These are phyloP conservation scores for Emys orbicularis DNA, from an alignment of 2,797 vertebrate species.

Conservation along the genomic window DNA sequence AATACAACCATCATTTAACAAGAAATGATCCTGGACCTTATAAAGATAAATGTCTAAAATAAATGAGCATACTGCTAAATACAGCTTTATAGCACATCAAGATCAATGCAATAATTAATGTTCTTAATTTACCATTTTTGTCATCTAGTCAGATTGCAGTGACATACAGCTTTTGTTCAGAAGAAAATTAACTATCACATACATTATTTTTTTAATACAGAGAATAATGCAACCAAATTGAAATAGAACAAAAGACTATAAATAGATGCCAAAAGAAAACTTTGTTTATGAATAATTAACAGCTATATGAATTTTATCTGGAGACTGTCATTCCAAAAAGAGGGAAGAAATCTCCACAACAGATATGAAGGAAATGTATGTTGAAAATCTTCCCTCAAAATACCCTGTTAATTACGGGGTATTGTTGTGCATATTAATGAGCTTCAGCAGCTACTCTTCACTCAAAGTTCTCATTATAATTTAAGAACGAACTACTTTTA, in stretches of 20 bases:
- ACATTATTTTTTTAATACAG: not conserved
- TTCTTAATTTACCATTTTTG: conserved; percentile 11
- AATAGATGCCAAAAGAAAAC: conserved; percentile 9
- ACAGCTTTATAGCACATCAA: not conserved
- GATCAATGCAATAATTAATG: not conserved
- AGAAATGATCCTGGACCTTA: not conserved
- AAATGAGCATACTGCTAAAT: not conserved
- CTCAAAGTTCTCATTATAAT: conserved; percentile 54
- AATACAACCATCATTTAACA: not conserved
- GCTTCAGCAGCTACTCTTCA: conserved; percentile 35
- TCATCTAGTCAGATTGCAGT: not conserved
- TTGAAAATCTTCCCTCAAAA: conserved; percentile 44
- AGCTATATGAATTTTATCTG: conserved; percentile 44
- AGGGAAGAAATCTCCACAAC: not conserved
- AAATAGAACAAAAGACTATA: conserved; percentile 40
- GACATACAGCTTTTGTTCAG: conserved; percentile 2
- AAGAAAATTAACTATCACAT: conserved; percentile 18
- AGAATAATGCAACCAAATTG: conserved; percentile 21
- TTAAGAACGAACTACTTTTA: conserved; percentile 46
- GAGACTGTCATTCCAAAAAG: not conserved
- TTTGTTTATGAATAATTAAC: conserved; percentile 49
- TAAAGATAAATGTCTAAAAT: not conserved
- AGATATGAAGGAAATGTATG: not conserved
- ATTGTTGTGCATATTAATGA: conserved; percentile 55
- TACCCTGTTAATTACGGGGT: conserved; percentile 50